Evolutionary conservation across 2,888 invertebrate species (phyloP).

Genomic region (Uloborus plumipes): DNA sequence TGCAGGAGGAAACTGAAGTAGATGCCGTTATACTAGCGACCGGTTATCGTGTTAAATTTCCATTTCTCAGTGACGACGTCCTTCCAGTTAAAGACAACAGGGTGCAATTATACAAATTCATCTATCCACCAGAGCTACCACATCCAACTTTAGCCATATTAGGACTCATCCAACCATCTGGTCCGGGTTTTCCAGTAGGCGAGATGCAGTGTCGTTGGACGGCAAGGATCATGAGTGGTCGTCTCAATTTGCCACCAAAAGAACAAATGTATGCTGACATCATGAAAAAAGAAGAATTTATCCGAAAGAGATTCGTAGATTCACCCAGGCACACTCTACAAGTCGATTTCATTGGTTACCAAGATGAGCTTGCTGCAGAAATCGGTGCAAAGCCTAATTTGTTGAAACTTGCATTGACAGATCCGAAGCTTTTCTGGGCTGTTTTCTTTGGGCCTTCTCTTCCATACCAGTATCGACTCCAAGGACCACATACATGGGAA

Average conservation of each 20-base stretch:
- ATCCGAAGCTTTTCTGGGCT: constrained; percentile 67
- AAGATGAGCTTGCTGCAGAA: constrained; percentile 72
- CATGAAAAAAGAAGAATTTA: constrained; percentile 23
- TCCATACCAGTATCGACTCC: constrained; percentile 71
- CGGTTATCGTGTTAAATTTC: constrained; percentile 70
- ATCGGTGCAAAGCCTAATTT: constrained; percentile 72
- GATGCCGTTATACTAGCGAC: constrained; percentile 71
- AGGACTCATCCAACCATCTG: constrained; percentile 67
- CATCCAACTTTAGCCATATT: constrained; percentile 68
- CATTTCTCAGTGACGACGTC: constrained; percentile 69
- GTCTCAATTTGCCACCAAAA: constrained; percentile 32
- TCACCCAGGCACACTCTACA: constrained; percentile 63
- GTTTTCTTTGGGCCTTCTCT: constrained; percentile 70
- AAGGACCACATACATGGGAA: constrained; percentile 72
- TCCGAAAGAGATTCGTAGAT: constrained; percentile 64
- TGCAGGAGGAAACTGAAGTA: constrained; percentile 69
- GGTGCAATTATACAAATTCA: constrained; percentile 67
- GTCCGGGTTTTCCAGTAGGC: constrained; percentile 65
- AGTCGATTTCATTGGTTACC: constrained; percentile 68
- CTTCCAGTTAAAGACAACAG: constrained; percentile 41
- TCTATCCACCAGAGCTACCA: constrained; percentile 67
- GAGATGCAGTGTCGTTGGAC: constrained; percentile 67
- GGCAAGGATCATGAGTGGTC: constrained; percentile 51
- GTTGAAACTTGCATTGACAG: constrained; percentile 68
- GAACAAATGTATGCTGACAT: constrained; percentile 55